Conservation (phyloP, 1,140 invertebrate genomes). For the Drosophila albomicans region DNA sequence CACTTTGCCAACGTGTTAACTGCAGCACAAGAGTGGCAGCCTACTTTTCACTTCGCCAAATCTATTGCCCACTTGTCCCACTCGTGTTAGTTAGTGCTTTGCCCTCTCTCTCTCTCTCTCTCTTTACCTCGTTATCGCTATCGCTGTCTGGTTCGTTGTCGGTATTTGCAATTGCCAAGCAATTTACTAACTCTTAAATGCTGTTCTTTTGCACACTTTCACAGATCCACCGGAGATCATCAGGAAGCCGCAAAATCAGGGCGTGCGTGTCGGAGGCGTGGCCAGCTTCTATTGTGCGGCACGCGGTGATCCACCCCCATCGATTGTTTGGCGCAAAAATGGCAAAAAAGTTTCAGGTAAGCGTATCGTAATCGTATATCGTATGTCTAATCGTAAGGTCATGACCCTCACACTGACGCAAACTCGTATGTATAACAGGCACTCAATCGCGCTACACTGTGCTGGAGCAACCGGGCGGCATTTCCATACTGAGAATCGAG, state of each 20-base stretch:
- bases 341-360: constrained; percentile 92
- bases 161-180: background rate
- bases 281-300: constrained; percentile 98
- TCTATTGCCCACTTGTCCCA: background rate
- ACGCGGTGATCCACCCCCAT: constrained; percentile 94
- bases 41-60: constrained; percentile 5
- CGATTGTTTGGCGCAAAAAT: constrained; percentile 96
- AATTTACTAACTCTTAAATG: constrained; percentile 44
- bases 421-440: constrained; percentile 80
- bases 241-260: constrained; percentile 93
- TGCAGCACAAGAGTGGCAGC: background rate
- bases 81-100: background rate
- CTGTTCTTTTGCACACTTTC: constrained; percentile 82
- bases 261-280: constrained; percentile 94
- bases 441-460: constrained; percentile 90
- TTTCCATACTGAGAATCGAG: constrained; percentile 96
- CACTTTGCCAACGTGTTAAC: background rate
- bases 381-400: background rate
- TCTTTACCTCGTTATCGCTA: background rate
- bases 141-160: background rate
- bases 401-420: background rate
- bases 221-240: constrained; percentile 96
- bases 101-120: background rate
- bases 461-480: constrained; percentile 86
- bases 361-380: background rate